These are phyloP conservation scores for Arge pagana DNA, from an alignment of 2,888 invertebrate species.

Conservation along the genomic window DNA sequence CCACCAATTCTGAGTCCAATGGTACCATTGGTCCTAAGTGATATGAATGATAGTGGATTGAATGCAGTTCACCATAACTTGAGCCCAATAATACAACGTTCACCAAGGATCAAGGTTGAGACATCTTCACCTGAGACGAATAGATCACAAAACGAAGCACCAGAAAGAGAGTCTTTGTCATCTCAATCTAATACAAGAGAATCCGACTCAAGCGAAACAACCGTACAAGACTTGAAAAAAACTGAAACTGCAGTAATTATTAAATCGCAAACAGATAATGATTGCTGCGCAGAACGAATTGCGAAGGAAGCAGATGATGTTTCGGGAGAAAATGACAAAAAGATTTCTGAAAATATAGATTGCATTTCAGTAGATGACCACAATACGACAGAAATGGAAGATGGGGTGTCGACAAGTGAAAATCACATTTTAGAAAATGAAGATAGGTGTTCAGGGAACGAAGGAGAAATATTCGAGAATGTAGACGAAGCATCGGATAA, in stretches of 20 bases:
- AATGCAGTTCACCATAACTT: constrained; percentile 36
- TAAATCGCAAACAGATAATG: constrained; percentile 26
- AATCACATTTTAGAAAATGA: constrained; percentile 24
- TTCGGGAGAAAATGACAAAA: constrained; percentile 30
- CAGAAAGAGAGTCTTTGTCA: constrained; percentile 1
- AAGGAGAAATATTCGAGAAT: constrained; percentile 43
- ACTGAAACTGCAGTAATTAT: too few relatives aligned
- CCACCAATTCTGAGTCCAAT: constrained; percentile 53
- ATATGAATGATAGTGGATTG: constrained; percentile 16
- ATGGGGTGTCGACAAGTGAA: constrained; percentile 25
- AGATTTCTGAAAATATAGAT: constrained; percentile 30
- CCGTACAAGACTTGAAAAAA: too few relatives aligned
- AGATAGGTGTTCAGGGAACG: constrained; percentile 15
- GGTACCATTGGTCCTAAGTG: constrained; percentile 43
- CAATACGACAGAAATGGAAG: constrained; percentile 30
- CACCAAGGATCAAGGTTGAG: constrained; percentile 11
- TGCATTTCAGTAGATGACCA: too few relatives aligned
- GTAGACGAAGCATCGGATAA: constrained; percentile 29
- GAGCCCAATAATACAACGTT: constrained; percentile 36
- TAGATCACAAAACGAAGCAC: constrained; percentile 8
- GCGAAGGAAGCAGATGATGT: constrained; percentile 34
- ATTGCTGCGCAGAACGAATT: constrained; percentile 35
- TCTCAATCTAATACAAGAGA: constrained; percentile 10
- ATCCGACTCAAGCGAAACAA: constrained; percentile 10
- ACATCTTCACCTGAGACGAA: constrained; percentile 10